Evolutionary conservation across 2,113 vertebrate genomes (phyloP).

Genomic region (Cichladusa arquata): DNA sequence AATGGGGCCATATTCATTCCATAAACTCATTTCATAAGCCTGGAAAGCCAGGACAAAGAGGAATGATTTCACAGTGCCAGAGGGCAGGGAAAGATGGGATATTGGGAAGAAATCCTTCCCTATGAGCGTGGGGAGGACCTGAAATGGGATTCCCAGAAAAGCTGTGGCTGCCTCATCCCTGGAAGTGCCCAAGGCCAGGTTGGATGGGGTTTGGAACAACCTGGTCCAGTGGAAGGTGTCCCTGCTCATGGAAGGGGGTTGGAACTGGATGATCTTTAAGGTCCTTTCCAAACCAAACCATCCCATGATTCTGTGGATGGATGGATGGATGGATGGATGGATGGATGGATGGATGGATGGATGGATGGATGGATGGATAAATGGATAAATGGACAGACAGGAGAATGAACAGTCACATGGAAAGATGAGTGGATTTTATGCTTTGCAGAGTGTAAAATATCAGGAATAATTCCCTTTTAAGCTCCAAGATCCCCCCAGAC

Average conservation of each 20-base stretch:
- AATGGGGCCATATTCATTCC: accelerated
- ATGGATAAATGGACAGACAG: neutral
- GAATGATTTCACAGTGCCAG: neutral
- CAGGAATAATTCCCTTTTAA: neutral
- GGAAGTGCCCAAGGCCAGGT: accelerated
- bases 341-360: neutral
- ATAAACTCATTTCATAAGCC: neutral
- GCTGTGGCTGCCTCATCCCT: neutral
- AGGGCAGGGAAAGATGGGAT: neutral
- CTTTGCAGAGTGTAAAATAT: neutral
- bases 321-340: neutral
- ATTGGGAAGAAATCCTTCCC: neutral
- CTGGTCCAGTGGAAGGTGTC: neutral
- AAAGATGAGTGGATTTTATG: neutral
- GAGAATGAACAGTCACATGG: too few species aligned
- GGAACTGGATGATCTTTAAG: neutral
- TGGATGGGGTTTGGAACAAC: neutral
- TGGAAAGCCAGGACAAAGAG: neutral
- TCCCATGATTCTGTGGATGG: neutral
- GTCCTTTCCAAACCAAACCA: neutral
- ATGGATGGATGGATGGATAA: neutral
- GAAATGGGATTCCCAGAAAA: neutral
- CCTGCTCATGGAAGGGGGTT: neutral
- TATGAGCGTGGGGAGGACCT: accelerated
- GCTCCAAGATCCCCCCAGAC: neutral